Evolutionary conservation across 2,113 vertebrate species (phyloP), one percentile per base, ranked within the genome.

Genomic region (Lophius piscatorius): DNA sequence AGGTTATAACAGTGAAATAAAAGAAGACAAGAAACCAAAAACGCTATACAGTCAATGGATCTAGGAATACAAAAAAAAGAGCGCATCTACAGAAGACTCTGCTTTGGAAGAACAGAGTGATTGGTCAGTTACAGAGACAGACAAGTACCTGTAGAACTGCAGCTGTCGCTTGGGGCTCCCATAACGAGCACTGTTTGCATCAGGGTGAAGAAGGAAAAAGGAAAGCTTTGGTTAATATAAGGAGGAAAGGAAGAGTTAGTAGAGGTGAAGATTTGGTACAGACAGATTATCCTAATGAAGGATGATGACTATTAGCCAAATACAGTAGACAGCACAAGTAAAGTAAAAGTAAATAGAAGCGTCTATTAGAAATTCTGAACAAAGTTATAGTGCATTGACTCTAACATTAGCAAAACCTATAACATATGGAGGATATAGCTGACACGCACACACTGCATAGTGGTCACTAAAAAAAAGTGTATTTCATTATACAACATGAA

Each of bases 131-230:
- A 63, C 16, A 56, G 54, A 71, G 31, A 68, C 51, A 67, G 40
- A 74, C 31, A 34, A 63, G 93, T 99, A 99, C 97, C 97, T 99
- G 97, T 99, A 99, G 89, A 99, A 98, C 92, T 99, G 97, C 89
- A 99, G 95, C 90, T 99, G 97, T 59, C 97, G 93, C 93, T 99
- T 99, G 90, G 97, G 97, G 88, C 97, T 99, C 91, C 97, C 97
- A 83, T 99, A 99, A 80, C 97, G 96, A 85, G 96, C 94, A 41
- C 97, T 99, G 93, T 92, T 86, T 92, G 78, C 70, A 93, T 91
- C 90, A 61, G 73, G 73, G 84, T 34, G 56, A 48, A 68, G 63
- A 36, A 66, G 62, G 57, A 73, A 58, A 79, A 50, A 76, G 63
- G 22, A 55, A 38, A 83, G 50, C 26, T 61, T 68, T 29, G 21